phyloP scores from a whole-genome alignment of 2,888 invertebrate genomes.

The Heteropelma amictum region DNA sequence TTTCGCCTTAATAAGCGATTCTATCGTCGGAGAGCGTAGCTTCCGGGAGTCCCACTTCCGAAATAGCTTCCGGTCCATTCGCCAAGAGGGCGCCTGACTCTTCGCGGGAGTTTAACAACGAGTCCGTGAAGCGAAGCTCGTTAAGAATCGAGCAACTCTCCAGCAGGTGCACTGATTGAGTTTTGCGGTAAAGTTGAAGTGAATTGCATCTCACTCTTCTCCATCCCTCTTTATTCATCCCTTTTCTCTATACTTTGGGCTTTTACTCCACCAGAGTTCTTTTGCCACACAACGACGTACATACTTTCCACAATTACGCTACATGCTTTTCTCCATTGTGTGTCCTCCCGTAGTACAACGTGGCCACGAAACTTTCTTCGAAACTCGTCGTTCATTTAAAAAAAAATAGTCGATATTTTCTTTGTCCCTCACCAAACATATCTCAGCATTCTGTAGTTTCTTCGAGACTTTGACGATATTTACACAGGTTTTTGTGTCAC shows the following conservation, averaged over 20 bases:
- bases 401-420: no score
- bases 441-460: no score
- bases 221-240: not conserved
- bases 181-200: conserved; percentile 30
- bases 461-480: no score
- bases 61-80: conserved; percentile 44
- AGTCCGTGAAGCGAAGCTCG: conserved; percentile 40
- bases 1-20: conserved; percentile 19
- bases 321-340: not conserved
- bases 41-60: conserved; percentile 33
- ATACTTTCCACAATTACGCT: conserved; percentile 8
- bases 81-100: conserved; percentile 12
- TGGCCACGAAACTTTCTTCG: not conserved
- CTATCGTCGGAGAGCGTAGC: conserved; percentile 7
- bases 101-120: conserved; percentile 7
- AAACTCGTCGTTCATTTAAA: conserved; percentile 28
- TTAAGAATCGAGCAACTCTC: conserved; percentile 33
- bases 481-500: no score
- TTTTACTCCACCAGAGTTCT: not conserved
- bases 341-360: not conserved
- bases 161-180: conserved; percentile 45
- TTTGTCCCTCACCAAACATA: no score
- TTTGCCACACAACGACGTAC: not conserved
- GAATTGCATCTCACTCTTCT: not conserved
- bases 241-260: not conserved